Base-by-base conservation (phyloP, 2,113 vertebrate species). In the Ammospiza caudacuta region DNA sequence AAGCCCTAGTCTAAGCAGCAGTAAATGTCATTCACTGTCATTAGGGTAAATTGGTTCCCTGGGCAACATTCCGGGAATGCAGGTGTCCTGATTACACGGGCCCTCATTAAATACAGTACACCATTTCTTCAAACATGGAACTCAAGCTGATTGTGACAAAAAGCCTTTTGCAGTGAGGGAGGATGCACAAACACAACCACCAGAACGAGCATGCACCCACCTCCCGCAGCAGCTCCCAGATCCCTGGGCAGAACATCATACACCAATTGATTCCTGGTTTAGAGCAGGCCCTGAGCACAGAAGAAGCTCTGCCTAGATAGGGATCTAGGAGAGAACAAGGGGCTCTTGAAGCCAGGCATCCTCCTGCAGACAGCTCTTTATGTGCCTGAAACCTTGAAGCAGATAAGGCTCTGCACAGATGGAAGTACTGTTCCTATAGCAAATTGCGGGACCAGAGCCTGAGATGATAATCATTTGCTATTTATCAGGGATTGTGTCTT, bases 21-120 rank as follows among this genome's bases (percentile, higher is more conserved):
- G 72, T 92, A 93, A 94, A 94, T 95, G 89, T 87, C 94, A 94
- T 96, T 97, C 95, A 85, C 94, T 94, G 93, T 97, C 97, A 96
- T 97, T 97, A 96, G 89, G 87, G 80, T 89, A 97, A 97, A 96
- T 96, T 96, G 96, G 96, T 97, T 97, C 97, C 94, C 96, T 83
- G 94, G 94, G 96, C 91, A 96, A 96, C 95, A 81, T 87, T 83
- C 70, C 2, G 2, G 94, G 83, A 97, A 89, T 5, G 8, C 92
- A 96, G 97, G 94, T 97, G 96, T 91, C 89, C 83, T 95, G 87
- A 93, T 96, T 97, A 86, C 94, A 91, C 7, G 21, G 84, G 92
- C 81, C 57, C 91, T 96, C 80, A 91, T 97, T 94, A 96, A 91
- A 76, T 23, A 89, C 85, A 57, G 62, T 81, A 73, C 61, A 92